Evolutionary conservation across 2,797 vertebrate genomes (phyloP).

Genomic region (Channallabes apus): DNA sequence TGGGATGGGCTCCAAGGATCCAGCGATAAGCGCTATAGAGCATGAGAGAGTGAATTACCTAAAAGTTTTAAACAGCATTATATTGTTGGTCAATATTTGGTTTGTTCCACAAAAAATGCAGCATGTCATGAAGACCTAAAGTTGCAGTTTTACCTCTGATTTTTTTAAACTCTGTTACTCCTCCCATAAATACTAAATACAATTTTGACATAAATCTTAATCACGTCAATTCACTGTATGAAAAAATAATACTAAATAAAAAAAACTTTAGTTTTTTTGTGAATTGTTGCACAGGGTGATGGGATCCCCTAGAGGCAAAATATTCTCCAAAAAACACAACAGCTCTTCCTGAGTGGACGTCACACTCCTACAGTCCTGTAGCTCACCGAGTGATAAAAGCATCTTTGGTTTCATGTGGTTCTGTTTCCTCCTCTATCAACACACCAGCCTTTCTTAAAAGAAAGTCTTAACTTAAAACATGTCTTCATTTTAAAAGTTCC

Average conservation of each 20-base stretch:
- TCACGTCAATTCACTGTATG: not conserved
- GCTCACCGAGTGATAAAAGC: slow-evolving; percentile 15
- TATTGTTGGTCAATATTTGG: not conserved
- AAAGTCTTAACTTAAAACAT: too few species aligned
- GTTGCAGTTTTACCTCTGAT: not conserved
- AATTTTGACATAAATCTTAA: not conserved
- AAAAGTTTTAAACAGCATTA: too few species aligned
- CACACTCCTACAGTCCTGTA: slow-evolving; percentile 4
- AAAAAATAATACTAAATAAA: too few species aligned
- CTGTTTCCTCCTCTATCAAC: slow-evolving; percentile 14
- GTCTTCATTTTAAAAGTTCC: not conserved
- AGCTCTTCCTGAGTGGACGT: not conserved
- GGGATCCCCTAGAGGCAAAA: too few species aligned
- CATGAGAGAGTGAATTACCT: too few species aligned
- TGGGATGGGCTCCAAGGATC: too few species aligned
- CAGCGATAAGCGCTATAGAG: too few species aligned
- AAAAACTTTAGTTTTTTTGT: too few species aligned
- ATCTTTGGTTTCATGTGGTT: slow-evolving; percentile 48
- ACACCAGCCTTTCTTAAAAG: not conserved
- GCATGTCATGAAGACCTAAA: not conserved
- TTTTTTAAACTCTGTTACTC: too few species aligned
- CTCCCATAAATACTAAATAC: too few species aligned
- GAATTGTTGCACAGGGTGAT: too few species aligned
- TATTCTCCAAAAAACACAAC: not conserved
- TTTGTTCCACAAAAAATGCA: not conserved